A percentile compares a stretch with the other conserved stretches of the same genome.
Evolutionary conservation across 2,113 vertebrate genomes (phyloP).

Genomic region (Scortum barcoo): DNA sequence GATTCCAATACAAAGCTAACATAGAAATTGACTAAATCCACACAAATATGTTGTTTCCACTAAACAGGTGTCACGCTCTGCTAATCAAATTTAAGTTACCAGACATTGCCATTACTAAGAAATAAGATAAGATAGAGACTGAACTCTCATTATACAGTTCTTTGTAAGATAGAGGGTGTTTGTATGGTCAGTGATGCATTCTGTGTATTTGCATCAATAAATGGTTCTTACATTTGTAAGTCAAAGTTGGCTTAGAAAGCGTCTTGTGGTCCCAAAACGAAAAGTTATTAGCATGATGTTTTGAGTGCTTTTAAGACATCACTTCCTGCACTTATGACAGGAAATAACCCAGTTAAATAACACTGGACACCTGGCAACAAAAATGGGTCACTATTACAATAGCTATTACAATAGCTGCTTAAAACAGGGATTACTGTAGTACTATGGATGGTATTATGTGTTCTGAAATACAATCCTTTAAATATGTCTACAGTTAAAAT

Average conservation of each 20-base stretch:
- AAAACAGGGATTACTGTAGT: background rate
- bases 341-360: background rate
- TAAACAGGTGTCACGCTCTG: background rate
- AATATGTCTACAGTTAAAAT: constrained; percentile 9
- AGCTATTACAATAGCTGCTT: too few relatives aligned
- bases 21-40: background rate
- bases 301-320: background rate
- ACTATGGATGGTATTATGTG: background rate
- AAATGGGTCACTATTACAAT: background rate
- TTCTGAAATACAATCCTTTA: constrained; percentile 9
- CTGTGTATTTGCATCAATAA: too few relatives aligned
- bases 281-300: background rate
- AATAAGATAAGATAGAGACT: too few relatives aligned
- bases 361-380: background rate
- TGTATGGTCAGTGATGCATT: too few relatives aligned
- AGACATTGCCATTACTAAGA: background rate
- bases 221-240: background rate
- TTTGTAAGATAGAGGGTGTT: too few relatives aligned
- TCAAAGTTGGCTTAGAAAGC: background rate
- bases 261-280: background rate
- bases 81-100: background rate
- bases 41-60: background rate
- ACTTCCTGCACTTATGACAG: background rate
- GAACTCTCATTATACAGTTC: too few relatives aligned
- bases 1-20: fast-evolving